These are phyloP conservation scores for Dolichotis patagonum DNA, from an alignment of 2,113 vertebrate species.

Conservation along the genomic window DNA sequence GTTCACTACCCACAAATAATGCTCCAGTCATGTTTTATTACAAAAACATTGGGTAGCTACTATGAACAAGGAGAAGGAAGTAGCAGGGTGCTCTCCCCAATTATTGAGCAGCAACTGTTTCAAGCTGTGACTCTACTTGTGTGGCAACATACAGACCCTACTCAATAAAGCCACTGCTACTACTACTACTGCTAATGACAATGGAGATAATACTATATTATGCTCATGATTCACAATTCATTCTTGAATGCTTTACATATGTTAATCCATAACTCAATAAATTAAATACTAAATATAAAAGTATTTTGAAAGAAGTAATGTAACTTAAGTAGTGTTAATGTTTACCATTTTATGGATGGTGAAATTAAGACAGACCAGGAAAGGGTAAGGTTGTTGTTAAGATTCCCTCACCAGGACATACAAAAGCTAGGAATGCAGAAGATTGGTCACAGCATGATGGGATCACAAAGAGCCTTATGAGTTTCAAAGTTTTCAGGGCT, in stretches of 20 bases:
- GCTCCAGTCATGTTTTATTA: background rate
- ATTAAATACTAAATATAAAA: background rate
- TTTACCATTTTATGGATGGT: background rate
- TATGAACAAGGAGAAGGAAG: background rate
- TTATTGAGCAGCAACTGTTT: background rate
- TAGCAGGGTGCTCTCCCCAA: background rate
- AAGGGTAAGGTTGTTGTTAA: background rate
- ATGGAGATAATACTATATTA: background rate
- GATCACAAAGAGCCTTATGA: fast-evolving
- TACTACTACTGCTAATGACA: background rate
- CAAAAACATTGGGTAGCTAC: background rate
- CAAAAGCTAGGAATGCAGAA: background rate
- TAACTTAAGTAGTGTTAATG: background rate
- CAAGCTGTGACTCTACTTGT: background rate
- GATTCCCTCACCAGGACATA: fast-evolving
- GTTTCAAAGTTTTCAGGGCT: background rate
- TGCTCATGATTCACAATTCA: background rate
- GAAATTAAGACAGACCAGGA: background rate
- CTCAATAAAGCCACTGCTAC: background rate
- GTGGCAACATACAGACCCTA: background rate
- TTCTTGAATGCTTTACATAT: background rate
- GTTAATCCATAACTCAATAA: background rate
- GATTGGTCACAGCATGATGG: background rate
- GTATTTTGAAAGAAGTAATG: background rate
- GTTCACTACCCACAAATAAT: background rate